Evolutionary conservation across 1,140 invertebrate species (phyloP), one percentile per base, ranked within the genome.

Genomic region (Anastrepha ludens): DNA sequence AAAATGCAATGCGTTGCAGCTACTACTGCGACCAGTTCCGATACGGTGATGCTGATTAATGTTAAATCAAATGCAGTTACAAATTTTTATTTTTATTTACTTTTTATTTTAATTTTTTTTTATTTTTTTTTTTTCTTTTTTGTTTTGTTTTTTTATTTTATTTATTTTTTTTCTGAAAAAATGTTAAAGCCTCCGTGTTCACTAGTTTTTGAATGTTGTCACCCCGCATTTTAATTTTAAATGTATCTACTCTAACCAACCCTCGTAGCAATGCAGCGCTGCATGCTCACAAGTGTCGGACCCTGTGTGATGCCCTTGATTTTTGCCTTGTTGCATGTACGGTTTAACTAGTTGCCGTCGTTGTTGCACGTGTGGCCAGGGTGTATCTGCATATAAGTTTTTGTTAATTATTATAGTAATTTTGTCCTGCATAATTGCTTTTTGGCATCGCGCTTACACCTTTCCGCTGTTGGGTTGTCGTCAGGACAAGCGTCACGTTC

Each of bases 401-500:
- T 86, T 62, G 58, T 11, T 86, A 47, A 62, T 86, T 86, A 62
- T 9, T 74, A 81, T 50, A 9, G 74, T 9, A 81, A 81, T 81
- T 55, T 81, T 81, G 5, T 74, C 7, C 50, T 74, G 20, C 44
- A 11, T 47, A 78, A 50, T 58, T 81, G 47, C n/a, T 7, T 55
- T 81, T 58, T 55, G 44, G 41, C 15, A 17, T 44, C 29, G n/a
- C 17, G 17, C 15, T 55, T 0, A 20, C 8, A 20, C 17, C 2
- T 20, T 13, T 9, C 15, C 47, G 41, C 1, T 2, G n/a, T 44
- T 41, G 47, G 4, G 59, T 64, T 47, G 85, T 47, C 11, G 85
- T 62, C 60, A 86, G 85, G 85, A 86, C 59, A 29, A 86, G 85
- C 85, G 85, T 85, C 13, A 0, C 50, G 89, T 58, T 81, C 17